Conservation (phyloP, 2,888 invertebrate species). For the Scrobipalpa atriplicella region DNA sequence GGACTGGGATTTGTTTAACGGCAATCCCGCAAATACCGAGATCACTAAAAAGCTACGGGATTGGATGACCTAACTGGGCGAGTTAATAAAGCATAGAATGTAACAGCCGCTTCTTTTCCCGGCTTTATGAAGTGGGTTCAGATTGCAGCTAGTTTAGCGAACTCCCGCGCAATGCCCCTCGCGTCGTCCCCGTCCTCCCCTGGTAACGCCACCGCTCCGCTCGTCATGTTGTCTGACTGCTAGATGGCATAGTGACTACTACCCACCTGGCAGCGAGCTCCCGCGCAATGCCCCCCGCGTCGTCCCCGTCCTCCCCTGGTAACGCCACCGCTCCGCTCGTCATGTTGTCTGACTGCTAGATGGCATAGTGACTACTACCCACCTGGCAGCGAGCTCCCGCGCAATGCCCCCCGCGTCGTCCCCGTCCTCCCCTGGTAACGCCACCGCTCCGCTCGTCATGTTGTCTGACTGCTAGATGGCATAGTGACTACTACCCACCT, state of each 20-base stretch:
- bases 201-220: conserved; percentile 72
- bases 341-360: conserved; percentile 74
- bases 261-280: conserved; percentile 83
- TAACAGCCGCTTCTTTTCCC: no score
- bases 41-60: no score
- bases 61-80: no score
- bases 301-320: conserved; percentile 76
- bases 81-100: no score
- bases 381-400: conserved; percentile 83
- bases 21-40: no score
- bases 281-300: conserved; percentile 69
- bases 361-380: no score
- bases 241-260: no score
- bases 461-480: conserved; percentile 68
- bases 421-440: conserved; percentile 79
- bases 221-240: conserved; percentile 76
- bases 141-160: conserved; percentile 71
- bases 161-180: conserved; percentile 85
- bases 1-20: no score
- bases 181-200: conserved; percentile 83
- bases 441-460: conserved; percentile 68
- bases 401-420: conserved; percentile 85
- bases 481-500: not conserved
- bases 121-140: no score
- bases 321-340: conserved; percentile 70